A percentile compares a stretch with the other conserved stretches of the same genome.
Evolutionary conservation across 1,140 invertebrate species (phyloP).

Genomic region (Drosophila albomicans): DNA sequence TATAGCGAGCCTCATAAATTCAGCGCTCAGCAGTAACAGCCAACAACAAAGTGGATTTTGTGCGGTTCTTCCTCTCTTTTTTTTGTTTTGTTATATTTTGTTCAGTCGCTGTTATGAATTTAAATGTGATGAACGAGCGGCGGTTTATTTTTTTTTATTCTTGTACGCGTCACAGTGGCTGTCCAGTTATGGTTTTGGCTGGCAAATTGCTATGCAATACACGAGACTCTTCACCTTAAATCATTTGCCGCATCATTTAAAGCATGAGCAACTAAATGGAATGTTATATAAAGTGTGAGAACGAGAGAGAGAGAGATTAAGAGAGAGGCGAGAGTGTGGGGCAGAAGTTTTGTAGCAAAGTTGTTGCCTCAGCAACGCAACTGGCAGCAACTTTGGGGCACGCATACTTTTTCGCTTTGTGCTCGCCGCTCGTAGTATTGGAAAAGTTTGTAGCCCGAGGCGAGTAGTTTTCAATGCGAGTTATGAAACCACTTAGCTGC

Average conservation of each 20-base stretch:
- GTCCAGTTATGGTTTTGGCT: conserved; percentile 34
- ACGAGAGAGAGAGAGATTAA: too few species aligned
- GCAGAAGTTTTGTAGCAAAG: conserved; percentile 13
- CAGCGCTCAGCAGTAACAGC: conserved; percentile 14
- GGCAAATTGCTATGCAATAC: conserved; percentile 59
- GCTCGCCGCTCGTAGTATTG: conserved; percentile 52
- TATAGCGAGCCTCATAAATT: conserved; percentile 50
- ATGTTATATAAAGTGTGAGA: background rate
- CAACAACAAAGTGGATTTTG: conserved; percentile 45
- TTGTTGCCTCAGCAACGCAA: conserved; percentile 28
- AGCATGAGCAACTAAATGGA: conserved; percentile 5
- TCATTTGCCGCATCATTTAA: conserved; percentile 58
- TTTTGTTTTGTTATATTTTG: background rate
- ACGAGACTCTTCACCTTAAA: conserved; percentile 54
- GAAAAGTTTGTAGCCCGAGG: conserved; percentile 41
- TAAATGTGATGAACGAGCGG: conserved; percentile 74
- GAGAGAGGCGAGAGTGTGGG: too few species aligned
- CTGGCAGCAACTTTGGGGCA: conserved; percentile 14
- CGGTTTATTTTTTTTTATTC: background rate
- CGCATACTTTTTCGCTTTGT: conserved; percentile 24
- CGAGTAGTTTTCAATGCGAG: conserved; percentile 55
- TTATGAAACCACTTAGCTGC: conserved; percentile 63
- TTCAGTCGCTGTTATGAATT: conserved; percentile 61
- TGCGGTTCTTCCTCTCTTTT: conserved; percentile 29
- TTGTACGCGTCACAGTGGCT: conserved; percentile 19